Evolutionary conservation across 2,888 invertebrate species (phyloP).

Genomic region (Eristalis arbustorum): DNA sequence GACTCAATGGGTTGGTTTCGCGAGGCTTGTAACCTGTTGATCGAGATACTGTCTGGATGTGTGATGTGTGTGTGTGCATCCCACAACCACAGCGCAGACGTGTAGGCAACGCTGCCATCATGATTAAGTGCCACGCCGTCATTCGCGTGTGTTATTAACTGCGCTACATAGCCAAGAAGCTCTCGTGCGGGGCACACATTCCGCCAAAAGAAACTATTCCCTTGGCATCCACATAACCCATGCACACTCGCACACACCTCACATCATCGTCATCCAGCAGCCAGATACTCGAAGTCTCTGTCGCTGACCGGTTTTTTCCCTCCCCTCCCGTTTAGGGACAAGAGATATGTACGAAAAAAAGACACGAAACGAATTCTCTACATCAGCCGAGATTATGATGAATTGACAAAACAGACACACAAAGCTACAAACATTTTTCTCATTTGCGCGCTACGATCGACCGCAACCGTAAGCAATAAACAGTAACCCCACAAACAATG

Average conservation of each 20-base stretch:
- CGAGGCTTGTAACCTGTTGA: neutral
- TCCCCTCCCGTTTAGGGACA: neutral
- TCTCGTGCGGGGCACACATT: slow-evolving; percentile 32
- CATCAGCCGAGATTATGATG: slow-evolving; percentile 45
- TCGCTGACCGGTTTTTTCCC: slow-evolving; percentile 39
- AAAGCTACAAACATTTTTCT: slow-evolving; percentile 14
- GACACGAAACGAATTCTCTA: slow-evolving; percentile 19
- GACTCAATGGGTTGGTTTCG: slow-evolving; percentile 24
- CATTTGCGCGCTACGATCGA: slow-evolving; percentile 13
- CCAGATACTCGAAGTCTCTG: neutral
- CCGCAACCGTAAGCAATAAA: slow-evolving; percentile 40
- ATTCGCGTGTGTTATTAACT: slow-evolving; percentile 53
- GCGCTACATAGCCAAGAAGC: slow-evolving; percentile 41
- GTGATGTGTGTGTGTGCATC: neutral
- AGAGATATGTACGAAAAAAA: slow-evolving; percentile 1
- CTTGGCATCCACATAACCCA: neutral
- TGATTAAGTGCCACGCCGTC: slow-evolving; percentile 54
- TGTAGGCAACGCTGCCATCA: slow-evolving; percentile 52
- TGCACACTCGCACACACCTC: neutral
- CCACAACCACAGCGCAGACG: neutral
- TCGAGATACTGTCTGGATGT: neutral
- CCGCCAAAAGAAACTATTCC: slow-evolving; percentile 3
- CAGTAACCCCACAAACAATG: slow-evolving; percentile 32
- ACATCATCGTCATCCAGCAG: neutral
- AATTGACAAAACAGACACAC: slow-evolving; percentile 24